A percentile compares a stretch with the other conserved stretches of the same genome.
phyloP scores from a whole-genome alignment of 1,140 invertebrate genomes.

The Temnothorax nylanderi region DNA sequence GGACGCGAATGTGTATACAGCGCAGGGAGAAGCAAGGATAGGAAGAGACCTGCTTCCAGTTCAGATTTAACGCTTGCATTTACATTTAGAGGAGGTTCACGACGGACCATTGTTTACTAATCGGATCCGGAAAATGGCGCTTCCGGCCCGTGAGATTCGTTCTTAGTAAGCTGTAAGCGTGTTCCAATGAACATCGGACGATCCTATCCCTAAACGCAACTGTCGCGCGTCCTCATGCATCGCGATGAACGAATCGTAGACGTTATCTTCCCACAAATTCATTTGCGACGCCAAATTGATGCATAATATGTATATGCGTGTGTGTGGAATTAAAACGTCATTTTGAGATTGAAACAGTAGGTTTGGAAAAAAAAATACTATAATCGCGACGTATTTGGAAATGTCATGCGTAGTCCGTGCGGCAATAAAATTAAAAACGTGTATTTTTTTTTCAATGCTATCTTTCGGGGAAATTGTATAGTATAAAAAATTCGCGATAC shows the following conservation, averaged over 20 bases:
- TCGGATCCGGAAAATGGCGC: conserved; percentile 77
- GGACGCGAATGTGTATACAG: not conserved
- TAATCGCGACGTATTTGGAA: not conserved
- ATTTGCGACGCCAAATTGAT: not conserved
- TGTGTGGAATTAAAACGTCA: not conserved
- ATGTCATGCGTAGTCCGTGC: not conserved
- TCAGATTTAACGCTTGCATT: conserved; percentile 80
- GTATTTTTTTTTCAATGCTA: conserved; percentile 19
- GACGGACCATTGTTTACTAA: conserved; percentile 76
- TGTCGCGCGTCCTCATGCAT: not conserved
- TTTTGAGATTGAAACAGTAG: not conserved
- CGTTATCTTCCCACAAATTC: not conserved
- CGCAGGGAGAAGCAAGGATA: not conserved
- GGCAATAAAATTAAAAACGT: conserved; percentile 32
- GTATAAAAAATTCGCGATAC: conserved; percentile 29
- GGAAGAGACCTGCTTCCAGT: conserved; percentile 38
- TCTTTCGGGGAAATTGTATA: conserved; percentile 41
- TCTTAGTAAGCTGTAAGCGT: conserved; percentile 71
- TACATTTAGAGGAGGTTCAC: conserved; percentile 81
- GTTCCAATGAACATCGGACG: conserved; percentile 69
- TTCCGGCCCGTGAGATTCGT: conserved; percentile 70
- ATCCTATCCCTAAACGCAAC: not conserved
- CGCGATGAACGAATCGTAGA: not conserved
- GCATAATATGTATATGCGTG: not conserved
- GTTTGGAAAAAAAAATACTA: not conserved